phyloP scores from a whole-genome alignment of 2,888 invertebrate species.

The Pheosia tremula region DNA sequence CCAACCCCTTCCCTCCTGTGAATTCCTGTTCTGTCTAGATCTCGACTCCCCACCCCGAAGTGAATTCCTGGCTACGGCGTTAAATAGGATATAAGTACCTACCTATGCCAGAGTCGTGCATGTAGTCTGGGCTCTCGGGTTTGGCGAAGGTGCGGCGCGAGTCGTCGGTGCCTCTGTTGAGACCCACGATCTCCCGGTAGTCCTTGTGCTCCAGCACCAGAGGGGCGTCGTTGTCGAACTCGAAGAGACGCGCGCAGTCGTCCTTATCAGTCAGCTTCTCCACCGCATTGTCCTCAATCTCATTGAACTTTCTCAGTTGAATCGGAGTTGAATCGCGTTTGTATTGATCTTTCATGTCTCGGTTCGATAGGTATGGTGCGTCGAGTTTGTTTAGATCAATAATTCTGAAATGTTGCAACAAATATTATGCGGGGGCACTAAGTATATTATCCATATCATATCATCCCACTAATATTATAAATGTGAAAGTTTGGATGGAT shows the following conservation, averaged over 20 bases:
- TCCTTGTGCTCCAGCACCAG: slow-evolving; percentile 80
- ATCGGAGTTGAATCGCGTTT: slow-evolving; percentile 64
- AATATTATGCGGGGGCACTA: background rate
- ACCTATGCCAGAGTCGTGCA: slow-evolving; percentile 84
- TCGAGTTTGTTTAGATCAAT: slow-evolving; percentile 80
- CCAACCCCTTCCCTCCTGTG: no score
- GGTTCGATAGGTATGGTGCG: slow-evolving; percentile 70
- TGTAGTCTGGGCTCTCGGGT: slow-evolving; percentile 80
- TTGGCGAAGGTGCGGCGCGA: slow-evolving; percentile 80
- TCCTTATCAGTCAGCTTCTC: slow-evolving; percentile 76
- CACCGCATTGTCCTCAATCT: slow-evolving; percentile 71
- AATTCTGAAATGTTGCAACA: slow-evolving; percentile 62
- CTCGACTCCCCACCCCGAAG: no score
- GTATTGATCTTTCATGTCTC: slow-evolving; percentile 66
- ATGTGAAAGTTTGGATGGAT: no score
- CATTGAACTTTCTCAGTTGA: slow-evolving; percentile 43
- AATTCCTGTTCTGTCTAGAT: no score
- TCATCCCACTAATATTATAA: no score
- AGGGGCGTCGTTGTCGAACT: slow-evolving; percentile 85
- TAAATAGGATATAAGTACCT: background rate
- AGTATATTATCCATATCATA: background rate
- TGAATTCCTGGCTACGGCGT: background rate
- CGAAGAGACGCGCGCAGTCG: slow-evolving; percentile 80
- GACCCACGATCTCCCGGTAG: slow-evolving; percentile 75
- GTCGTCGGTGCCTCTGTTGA: slow-evolving; percentile 78